A percentile compares a stretch with the other conserved stretches of the same genome.
phyloP scores from a whole-genome alignment of 2,888 invertebrate genomes.

The Sinodicranocentrus sp. region DNA sequence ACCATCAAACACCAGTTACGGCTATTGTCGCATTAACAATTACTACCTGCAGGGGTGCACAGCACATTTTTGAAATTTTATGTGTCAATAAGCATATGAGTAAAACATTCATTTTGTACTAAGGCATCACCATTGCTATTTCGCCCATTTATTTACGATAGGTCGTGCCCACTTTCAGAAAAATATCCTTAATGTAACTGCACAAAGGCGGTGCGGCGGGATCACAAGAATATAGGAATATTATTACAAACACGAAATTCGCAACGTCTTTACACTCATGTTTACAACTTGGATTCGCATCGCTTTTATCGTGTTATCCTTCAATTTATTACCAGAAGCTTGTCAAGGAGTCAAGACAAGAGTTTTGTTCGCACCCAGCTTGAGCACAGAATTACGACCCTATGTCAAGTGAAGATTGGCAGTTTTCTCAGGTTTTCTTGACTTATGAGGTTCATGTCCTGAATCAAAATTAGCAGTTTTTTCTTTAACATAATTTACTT shows the following conservation, averaged over 20 bases:
- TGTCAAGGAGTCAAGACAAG: constrained; percentile 51
- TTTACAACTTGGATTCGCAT: constrained; percentile 22
- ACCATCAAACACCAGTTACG: not conserved
- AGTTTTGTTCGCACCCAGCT: constrained; percentile 61
- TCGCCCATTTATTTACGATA: constrained; percentile 8
- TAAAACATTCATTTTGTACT: not conserved
- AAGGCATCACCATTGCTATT: not conserved
- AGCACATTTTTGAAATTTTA: constrained; percentile 21
- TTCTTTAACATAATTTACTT: constrained; percentile 35
- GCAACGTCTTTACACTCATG: constrained; percentile 7
- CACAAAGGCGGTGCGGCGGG: not conserved
- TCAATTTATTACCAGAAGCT: constrained; percentile 57
- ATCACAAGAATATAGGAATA: not conserved
- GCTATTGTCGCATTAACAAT: constrained; percentile 4
- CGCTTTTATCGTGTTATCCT: constrained; percentile 28
- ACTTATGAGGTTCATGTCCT: constrained; percentile 46
- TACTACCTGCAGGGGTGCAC: not conserved
- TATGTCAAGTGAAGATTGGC: constrained; percentile 58
- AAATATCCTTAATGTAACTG: constrained; percentile 7
- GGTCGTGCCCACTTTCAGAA: constrained; percentile 50
- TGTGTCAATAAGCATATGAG: not conserved
- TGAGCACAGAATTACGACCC: constrained; percentile 49
- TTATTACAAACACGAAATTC: constrained; percentile 12
- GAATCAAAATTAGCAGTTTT: constrained; percentile 51
- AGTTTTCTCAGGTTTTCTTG: constrained; percentile 47